Evolutionary conservation across 1,140 invertebrate species (phyloP).

Genomic region (Brachionus calyciflorus): DNA sequence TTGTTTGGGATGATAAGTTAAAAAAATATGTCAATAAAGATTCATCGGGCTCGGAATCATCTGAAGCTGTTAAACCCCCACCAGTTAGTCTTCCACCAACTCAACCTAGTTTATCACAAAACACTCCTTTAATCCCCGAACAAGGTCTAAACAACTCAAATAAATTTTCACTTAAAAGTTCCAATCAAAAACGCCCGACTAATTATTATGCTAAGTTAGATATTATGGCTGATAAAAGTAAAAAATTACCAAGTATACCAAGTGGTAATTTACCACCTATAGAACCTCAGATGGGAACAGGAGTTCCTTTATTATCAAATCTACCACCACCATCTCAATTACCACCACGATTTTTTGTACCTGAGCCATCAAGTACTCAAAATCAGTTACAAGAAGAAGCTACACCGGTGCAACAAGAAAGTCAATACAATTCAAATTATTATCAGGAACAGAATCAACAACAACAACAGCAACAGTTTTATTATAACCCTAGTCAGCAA

Average conservation of each 20-base stretch:
- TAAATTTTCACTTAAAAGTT: constrained; percentile 39
- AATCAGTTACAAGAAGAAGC: background rate
- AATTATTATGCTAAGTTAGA: constrained; percentile 42
- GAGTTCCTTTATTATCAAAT: background rate
- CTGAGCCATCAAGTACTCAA: background rate
- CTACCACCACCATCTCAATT: constrained; percentile 37
- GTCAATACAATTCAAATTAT: background rate
- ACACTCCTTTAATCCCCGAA: background rate
- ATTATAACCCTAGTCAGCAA: background rate
- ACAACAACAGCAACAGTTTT: background rate
- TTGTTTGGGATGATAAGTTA: constrained; percentile 44
- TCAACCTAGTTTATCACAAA: no score
- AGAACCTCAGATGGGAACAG: background rate
- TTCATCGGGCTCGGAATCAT: background rate
- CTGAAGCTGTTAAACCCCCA: constrained; percentile 1
- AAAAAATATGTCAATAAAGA: constrained; percentile 44
- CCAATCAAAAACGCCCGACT: background rate
- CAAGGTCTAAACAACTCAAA: background rate
- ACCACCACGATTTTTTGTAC: constrained; percentile 42
- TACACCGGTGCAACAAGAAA: background rate
- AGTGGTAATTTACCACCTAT: background rate
- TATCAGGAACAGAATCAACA: background rate
- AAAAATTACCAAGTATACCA: background rate
- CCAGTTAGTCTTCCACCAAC: background rate
- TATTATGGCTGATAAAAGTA: constrained; percentile 30